Evolutionary conservation across 64 coral and sea anemone species (phyloP).

Genomic region (Montipora cactus): DNA sequence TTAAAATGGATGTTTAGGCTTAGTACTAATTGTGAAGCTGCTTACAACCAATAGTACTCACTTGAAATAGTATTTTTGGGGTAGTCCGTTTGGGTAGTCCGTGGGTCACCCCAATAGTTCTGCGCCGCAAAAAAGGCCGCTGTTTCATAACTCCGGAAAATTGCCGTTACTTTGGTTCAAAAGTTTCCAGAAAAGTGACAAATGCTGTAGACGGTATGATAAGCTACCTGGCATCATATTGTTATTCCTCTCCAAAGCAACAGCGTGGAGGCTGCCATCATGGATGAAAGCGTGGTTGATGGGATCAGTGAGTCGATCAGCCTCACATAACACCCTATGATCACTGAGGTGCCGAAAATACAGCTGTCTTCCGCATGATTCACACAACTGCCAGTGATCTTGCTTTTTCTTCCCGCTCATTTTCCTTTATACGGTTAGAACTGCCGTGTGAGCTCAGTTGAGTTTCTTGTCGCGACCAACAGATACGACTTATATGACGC

Average conservation of each 20-base stretch:
- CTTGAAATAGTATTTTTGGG: no score
- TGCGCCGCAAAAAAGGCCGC: no score
- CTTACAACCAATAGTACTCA: no score
- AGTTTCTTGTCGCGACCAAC: no score
- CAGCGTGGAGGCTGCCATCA: constrained; percentile 35
- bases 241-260: constrained; percentile 24
- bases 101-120: no score
- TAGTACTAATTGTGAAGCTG: no score
- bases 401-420: constrained; percentile 76
- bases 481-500: no score
- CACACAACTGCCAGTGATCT: constrained; percentile 74
- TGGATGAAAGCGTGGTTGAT: constrained; percentile 68
- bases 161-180: neutral
- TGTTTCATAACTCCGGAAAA: no score
- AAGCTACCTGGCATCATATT: neutral
- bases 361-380: constrained; percentile 62
- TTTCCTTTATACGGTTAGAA: neutral
- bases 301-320: neutral
- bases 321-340: constrained; percentile 68
- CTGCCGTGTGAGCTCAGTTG: no score
- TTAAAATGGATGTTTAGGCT: no score
- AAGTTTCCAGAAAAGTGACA: neutral
- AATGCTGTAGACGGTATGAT: no score
- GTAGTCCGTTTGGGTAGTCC: no score
- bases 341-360: constrained; percentile 60